A percentile compares a stretch with the other conserved stretches of the same genome.
Evolutionary conservation across 2,113 vertebrate genomes (phyloP).

Genomic region (Psophia crepitans): DNA sequence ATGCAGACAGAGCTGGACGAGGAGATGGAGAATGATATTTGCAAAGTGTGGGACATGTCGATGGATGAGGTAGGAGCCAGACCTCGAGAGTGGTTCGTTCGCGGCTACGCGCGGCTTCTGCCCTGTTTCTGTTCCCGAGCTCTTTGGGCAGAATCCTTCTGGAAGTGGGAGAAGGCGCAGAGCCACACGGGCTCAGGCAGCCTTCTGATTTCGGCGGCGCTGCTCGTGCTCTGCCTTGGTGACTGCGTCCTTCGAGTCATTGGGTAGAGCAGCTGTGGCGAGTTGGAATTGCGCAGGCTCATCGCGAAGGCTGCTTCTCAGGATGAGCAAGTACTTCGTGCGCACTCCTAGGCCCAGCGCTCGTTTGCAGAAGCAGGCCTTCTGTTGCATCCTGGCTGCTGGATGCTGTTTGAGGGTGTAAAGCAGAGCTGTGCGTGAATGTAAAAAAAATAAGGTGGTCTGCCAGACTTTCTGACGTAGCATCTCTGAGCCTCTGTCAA

Average conservation of each 20-base stretch:
- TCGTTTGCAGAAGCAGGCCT: background rate
- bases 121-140: background rate
- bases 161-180: background rate
- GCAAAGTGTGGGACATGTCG: slow-evolving; percentile 98
- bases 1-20: slow-evolving; percentile 79
- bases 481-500: background rate
- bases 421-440: background rate
- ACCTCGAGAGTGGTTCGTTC: background rate
- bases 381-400: background rate
- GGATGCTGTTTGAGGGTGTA: no score
- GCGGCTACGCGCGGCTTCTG: background rate
- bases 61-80: slow-evolving; percentile 86
- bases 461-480: background rate
- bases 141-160: rapidly evolving
- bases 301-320: rapidly evolving
- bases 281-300: rapidly evolving
- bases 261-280: background rate
- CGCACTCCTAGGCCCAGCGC: background rate
- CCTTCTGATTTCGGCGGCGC: rapidly evolving
- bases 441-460: no score
- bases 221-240: no score
- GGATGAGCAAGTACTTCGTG: rapidly evolving
- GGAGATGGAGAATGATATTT: slow-evolving; percentile 90
- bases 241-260: rapidly evolving
- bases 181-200: rapidly evolving